Evolutionary conservation across 2,113 vertebrate species (phyloP).

Genomic region (Ursus arctos): DNA sequence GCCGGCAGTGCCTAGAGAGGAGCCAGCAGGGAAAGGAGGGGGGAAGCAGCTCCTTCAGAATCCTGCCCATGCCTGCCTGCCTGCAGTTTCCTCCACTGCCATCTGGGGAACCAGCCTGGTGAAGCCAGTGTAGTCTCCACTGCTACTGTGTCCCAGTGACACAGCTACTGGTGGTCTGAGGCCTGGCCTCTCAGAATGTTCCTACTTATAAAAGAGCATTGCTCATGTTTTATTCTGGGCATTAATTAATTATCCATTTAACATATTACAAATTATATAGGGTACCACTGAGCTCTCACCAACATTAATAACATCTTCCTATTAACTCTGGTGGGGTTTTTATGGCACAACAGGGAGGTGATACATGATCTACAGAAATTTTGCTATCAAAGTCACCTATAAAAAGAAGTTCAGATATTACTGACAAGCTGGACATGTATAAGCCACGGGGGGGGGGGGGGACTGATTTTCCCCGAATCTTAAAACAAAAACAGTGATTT

Average conservation of each 20-base stretch:
- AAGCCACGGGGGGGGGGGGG: background rate
- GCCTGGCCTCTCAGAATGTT: background rate
- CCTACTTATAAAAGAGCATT: background rate
- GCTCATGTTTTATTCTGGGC: background rate
- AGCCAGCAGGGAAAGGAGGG: background rate
- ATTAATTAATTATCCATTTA: background rate
- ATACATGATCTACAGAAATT: background rate
- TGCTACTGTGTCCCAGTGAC: background rate
- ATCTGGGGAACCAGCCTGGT: background rate
- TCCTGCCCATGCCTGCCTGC: background rate
- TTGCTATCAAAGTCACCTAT: background rate
- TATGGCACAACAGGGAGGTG: background rate
- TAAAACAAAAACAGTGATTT: background rate
- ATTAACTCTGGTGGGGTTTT: background rate
- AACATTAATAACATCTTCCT: background rate
- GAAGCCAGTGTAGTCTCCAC: background rate
- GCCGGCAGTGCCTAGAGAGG: background rate
- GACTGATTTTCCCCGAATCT: background rate
- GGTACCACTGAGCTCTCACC: background rate
- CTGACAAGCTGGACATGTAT: background rate
- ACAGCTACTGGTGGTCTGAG: background rate
- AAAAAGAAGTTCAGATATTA: background rate
- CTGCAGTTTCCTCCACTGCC: background rate
- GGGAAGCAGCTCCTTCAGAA: background rate
- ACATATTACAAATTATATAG: background rate